phyloP scores from a whole-genome alignment of 2,797 vertebrate genomes.

The Zonotrichia albicollis region DNA sequence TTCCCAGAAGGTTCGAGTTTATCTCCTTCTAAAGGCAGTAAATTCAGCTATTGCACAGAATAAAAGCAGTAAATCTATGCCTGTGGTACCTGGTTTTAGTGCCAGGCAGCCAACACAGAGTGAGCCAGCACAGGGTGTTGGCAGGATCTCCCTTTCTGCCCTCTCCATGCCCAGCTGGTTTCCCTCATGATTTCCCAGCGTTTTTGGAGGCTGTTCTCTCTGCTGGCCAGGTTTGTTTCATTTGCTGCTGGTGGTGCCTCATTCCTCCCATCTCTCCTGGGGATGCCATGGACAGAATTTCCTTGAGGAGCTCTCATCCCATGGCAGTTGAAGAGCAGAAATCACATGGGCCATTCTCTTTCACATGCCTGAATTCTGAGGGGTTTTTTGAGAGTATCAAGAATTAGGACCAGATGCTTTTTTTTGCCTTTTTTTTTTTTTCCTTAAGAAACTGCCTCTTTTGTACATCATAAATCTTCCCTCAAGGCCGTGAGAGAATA shows the following conservation, averaged over 20 bases:
- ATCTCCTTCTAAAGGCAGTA: neutral
- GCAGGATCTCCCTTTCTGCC: neutral
- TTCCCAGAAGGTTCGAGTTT: neutral
- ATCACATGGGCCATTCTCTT: neutral
- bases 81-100: neutral
- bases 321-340: neutral
- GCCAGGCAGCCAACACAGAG: neutral
- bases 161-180: neutral
- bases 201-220: neutral
- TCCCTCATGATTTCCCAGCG: neutral
- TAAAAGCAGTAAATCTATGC: neutral
- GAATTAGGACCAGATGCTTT: slow-evolving; percentile 27
- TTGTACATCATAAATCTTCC: slow-evolving; percentile 31
- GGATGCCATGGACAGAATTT: neutral
- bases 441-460: neutral
- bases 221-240: neutral
- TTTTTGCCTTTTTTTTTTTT: neutral
- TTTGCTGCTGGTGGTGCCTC: neutral
- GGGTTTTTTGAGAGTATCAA: neutral
- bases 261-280: neutral
- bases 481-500: slow-evolving; percentile 20
- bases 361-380: neutral
- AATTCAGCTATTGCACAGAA: neutral
- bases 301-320: neutral
- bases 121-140: neutral